phyloP scores from a whole-genome alignment of 2,797 vertebrate species.

The Acrossocheilus wenchowensis region DNA sequence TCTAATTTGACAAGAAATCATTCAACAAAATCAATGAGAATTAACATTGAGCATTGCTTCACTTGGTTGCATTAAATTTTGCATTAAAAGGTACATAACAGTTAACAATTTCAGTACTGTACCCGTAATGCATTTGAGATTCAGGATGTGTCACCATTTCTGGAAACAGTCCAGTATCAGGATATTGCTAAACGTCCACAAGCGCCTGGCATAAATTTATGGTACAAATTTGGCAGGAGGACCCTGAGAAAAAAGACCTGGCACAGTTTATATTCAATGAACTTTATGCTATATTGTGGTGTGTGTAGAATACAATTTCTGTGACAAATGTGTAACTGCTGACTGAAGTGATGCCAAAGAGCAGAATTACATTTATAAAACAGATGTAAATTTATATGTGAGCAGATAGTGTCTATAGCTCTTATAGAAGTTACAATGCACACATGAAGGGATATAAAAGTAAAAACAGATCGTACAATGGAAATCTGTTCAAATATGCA shows the following conservation, averaged over 20 bases:
- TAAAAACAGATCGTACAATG: conserved; percentile 22
- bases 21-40: background rate
- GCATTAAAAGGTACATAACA: background rate
- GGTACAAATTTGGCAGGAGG: background rate
- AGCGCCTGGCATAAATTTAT: background rate
- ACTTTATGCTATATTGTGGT: background rate
- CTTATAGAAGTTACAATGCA: background rate
- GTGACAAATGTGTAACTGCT: background rate
- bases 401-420: background rate
- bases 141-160: conserved; percentile 2
- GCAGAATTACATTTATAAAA: background rate
- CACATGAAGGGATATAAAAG: conserved; percentile 19
- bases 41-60: background rate
- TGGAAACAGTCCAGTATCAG: background rate
- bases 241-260: background rate
- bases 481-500: conserved; percentile 38
- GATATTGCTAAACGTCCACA: conserved; percentile 21
- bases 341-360: conserved; percentile 7
- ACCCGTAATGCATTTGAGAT: background rate
- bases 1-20: background rate
- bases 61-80: background rate
- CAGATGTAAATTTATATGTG: conserved; percentile 12
- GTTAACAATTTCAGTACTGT: background rate
- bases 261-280: background rate
- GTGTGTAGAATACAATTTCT: background rate